Base-by-base conservation (phyloP, 2,113 vertebrate genomes). In the Nannobrachium achirus region DNA sequence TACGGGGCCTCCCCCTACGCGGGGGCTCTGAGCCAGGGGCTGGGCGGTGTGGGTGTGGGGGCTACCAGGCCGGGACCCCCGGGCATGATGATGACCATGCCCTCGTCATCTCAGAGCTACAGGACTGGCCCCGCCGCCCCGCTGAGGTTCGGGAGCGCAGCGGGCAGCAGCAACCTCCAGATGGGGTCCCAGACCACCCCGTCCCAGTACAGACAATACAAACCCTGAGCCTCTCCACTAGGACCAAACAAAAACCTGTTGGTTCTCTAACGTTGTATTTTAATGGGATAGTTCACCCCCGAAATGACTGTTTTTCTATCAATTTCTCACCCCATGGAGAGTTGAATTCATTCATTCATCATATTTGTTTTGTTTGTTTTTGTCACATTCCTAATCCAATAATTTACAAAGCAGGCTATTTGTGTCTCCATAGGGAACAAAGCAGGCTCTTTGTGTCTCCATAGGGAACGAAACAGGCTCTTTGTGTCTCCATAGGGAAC, bases 61-160 rank as follows among this genome's bases (percentile, higher is more conserved):
- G 19, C 25, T 5, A 61, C 75, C 3, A 94, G 93, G 1, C 16
- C 63, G 53, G 83, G 88, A 1, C 42, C 75, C 2, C n/a, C 69
- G 40, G 73, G 73, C 2, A 33, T 40, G 0, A 39, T 18, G 40
- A 14, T 39, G 1, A 52, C 66, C 13, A 87, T 64, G n/a, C 63
- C 86, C 0, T 70, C 85, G 50, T 61, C 87, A 38, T 66, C 92
- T 56, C 95, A 95, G 66, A 94, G 84, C 76, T 95, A 95, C 90
- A 95, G 96, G 68, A 96, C 95, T 93, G 89, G 91, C 50, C 8
- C 86, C 0, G 4, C 89, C 58, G 73, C 86, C 9, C 93, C 95
- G 1, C 89, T 90, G 56, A 90, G 89, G 82, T 96, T 94, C 3
- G 92, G 93, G 48, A 33, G 0, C 25, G 0, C 25, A 3, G 25